Percentiles rank a stretch among this genome's conserved stretches.
These are phyloP conservation scores for Troilus luridus DNA, from an alignment of 2,888 invertebrate species.

Conservation along the genomic window DNA sequence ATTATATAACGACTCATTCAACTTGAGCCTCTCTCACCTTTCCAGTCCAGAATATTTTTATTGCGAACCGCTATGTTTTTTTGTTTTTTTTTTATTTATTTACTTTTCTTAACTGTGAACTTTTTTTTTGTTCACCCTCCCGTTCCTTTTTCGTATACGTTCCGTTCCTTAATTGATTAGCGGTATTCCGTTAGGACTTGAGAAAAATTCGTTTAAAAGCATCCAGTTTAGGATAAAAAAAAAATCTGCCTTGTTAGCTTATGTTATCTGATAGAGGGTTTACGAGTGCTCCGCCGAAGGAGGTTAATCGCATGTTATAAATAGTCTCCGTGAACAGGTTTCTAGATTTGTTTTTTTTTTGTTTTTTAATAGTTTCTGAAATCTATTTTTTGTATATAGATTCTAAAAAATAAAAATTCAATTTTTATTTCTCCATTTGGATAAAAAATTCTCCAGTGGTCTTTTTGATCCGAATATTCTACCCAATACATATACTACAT, in stretches of 20 bases:
- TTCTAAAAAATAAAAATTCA: background rate
- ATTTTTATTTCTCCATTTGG: no score
- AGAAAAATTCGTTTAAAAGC: slow-evolving; percentile 27
- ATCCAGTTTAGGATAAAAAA: background rate
- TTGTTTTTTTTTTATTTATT: background rate
- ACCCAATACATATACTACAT: no score
- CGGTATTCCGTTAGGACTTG: background rate
- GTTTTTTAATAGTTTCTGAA: background rate
- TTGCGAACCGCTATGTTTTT: background rate
- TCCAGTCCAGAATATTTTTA: slow-evolving; percentile 12
- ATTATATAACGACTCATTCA: slow-evolving; percentile 15
- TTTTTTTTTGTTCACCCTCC: background rate
- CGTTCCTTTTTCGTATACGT: slow-evolving; percentile 14
- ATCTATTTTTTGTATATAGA: background rate
- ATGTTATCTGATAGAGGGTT: background rate
- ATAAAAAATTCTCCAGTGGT: background rate
- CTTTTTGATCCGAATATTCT: no score
- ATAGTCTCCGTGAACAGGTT: background rate
- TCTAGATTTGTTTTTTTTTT: background rate
- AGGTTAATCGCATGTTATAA: background rate
- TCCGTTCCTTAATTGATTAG: background rate
- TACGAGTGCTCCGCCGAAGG: background rate
- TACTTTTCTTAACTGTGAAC: background rate
- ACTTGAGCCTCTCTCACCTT: background rate
- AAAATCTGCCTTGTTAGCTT: slow-evolving; percentile 10